Evolutionary conservation across 2,797 vertebrate species (phyloP).

Genomic region (Leontocebus nigricollis): DNA sequence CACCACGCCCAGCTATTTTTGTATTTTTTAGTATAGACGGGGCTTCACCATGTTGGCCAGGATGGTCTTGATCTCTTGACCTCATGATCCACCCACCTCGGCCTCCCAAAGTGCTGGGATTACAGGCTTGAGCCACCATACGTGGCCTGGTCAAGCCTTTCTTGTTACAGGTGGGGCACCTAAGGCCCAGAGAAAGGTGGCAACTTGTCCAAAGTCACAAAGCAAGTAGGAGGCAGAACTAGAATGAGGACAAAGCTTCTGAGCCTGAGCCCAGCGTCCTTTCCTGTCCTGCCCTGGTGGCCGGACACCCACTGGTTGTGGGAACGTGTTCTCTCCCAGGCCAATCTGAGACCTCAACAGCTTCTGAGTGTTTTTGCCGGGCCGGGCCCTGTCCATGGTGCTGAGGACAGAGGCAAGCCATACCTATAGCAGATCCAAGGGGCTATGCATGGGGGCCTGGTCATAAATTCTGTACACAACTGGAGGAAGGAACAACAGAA

Average conservation of each 20-base stretch:
- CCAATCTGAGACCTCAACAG: background rate
- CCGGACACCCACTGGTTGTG: fast-evolving
- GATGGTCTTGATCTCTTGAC: too few relatives aligned
- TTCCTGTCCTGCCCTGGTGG: background rate
- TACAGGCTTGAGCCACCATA: background rate
- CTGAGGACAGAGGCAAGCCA: background rate
- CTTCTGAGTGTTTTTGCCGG: background rate
- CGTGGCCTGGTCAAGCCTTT: background rate
- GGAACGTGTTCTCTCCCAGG: background rate
- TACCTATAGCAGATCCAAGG: background rate
- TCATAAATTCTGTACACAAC: background rate
- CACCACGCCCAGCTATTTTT: too few relatives aligned
- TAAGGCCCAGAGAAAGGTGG: background rate
- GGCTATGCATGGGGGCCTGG: background rate
- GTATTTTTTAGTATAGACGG: too few relatives aligned
- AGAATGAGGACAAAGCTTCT: background rate
- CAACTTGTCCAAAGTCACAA: background rate
- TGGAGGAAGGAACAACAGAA: background rate
- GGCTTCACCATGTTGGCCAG: too few relatives aligned
- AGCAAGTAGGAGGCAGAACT: background rate
- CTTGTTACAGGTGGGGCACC: background rate
- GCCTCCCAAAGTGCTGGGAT: too few relatives aligned
- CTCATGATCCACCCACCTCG: too few relatives aligned
- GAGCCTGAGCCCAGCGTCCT: background rate
- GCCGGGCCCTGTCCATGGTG: background rate